These are phyloP conservation scores for Formica aserva DNA, from an alignment of 2,888 invertebrate species.

Conservation along the genomic window DNA sequence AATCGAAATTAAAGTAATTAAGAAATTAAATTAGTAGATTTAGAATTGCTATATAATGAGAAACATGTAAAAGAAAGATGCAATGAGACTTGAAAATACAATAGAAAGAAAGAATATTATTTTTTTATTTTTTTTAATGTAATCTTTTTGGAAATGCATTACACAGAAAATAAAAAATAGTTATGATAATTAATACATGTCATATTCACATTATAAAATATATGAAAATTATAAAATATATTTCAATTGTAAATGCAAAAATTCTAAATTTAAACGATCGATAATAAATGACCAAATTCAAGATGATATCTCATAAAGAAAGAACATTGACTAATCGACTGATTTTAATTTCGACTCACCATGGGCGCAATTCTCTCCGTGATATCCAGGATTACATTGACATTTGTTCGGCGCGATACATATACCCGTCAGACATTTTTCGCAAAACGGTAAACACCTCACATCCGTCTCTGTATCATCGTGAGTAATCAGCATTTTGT, in stretches of 20 bases:
- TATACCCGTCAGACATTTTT: constrained; percentile 86
- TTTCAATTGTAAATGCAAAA: not conserved
- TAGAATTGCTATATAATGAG: not conserved
- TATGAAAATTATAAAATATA: not conserved
- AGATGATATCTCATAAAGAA: not conserved
- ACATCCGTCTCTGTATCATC: constrained; percentile 62
- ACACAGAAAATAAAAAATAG: not conserved
- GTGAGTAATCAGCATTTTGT: constrained; percentile 85
- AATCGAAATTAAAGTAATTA: not conserved
- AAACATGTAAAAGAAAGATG: not conserved
- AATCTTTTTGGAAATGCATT: not conserved
- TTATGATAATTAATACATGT: constrained; percentile 3
- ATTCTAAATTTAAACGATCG: not conserved
- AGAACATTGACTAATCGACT: not conserved
- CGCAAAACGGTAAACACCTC: constrained; percentile 85
- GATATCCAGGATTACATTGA: constrained; percentile 89
- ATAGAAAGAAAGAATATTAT: not conserved
- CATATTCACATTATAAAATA: not conserved
- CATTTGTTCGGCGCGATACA: constrained; percentile 88
- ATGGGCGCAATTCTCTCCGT: constrained; percentile 88
- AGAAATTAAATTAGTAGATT: not conserved
- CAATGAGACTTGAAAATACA: not conserved
- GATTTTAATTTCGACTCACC: constrained; percentile 84
- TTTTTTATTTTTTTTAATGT: not conserved
- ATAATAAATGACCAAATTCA: not conserved